A percentile compares a stretch with the other conserved stretches of the same genome.
phyloP scores from a whole-genome alignment of 30 jellyfish, hydroid and myxozoan genomes.

The Cassiopea xamachana region DNA sequence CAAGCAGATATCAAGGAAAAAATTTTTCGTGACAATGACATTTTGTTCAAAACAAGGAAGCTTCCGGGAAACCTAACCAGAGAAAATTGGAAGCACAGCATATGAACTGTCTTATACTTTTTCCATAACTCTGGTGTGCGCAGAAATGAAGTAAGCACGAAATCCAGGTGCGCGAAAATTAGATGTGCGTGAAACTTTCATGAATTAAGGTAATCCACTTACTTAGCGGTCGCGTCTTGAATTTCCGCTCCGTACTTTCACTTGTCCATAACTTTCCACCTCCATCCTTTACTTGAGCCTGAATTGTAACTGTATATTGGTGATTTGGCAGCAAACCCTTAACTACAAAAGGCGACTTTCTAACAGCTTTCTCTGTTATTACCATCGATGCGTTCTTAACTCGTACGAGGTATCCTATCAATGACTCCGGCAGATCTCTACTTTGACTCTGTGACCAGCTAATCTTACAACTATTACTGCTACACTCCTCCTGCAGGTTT shows the following conservation, averaged over 20 bases:
- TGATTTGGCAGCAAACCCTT: slow-evolving; percentile 21
- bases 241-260: background rate
- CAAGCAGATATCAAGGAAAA: too few relatives aligned
- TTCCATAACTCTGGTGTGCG: too few relatives aligned
- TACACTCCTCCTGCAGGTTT: slow-evolving; percentile 21
- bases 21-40: too few relatives aligned
- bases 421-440: slow-evolving; percentile 23
- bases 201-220: background rate
- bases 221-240: slow-evolving; percentile 13
- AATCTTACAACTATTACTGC: background rate
- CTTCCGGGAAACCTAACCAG: too few relatives aligned
- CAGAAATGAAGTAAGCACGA: too few relatives aligned
- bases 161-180: too few relatives aligned
- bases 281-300: slow-evolving; percentile 14
- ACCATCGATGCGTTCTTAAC: background rate
- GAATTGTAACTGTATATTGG: slow-evolving; percentile 19
- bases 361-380: background rate
- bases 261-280: slow-evolving; percentile 15
- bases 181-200: too few relatives aligned
- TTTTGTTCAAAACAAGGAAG: too few relatives aligned
- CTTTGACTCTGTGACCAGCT: slow-evolving; percentile 30
- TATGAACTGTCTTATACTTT: too few relatives aligned
- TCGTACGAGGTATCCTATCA: slow-evolving; percentile 9
- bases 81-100: too few relatives aligned
- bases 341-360: background rate